These are phyloP conservation scores for Pseudococcus viburni DNA, from an alignment of 2,888 invertebrate genomes.

Conservation along the genomic window DNA sequence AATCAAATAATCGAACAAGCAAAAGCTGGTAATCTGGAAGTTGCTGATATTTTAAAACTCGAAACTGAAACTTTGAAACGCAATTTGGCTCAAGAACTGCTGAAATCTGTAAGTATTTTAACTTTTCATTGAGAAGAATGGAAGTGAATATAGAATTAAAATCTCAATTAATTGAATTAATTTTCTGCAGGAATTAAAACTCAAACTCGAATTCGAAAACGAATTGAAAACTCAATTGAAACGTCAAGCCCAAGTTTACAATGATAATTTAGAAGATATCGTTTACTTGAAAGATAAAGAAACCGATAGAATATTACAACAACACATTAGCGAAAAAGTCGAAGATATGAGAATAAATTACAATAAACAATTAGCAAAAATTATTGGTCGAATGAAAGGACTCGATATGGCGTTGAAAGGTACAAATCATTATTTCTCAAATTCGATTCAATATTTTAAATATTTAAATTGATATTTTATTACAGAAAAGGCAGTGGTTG, in stretches of 20 bases:
- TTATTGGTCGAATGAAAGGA: constrained; percentile 82
- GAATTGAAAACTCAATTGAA: constrained; percentile 85
- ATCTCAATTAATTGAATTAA: constrained; percentile 65
- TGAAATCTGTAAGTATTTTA: constrained; percentile 76
- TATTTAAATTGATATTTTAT: constrained; percentile 54
- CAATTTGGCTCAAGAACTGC: constrained; percentile 79
- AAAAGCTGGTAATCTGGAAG: constrained; percentile 75
- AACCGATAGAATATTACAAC: constrained; percentile 74
- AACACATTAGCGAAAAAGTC: constrained; percentile 79
- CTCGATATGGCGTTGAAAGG: constrained; percentile 77
- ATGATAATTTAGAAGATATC: constrained; percentile 81
- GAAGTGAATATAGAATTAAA: not conserved
- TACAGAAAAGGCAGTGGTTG: constrained; percentile 80
- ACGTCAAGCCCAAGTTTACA: constrained; percentile 88
- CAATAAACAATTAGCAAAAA: constrained; percentile 80
- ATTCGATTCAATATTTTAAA: not conserved
- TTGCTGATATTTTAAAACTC: constrained; percentile 74
- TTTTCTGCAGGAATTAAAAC: constrained; percentile 75
- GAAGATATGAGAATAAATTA: constrained; percentile 79
- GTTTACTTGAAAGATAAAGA: constrained; percentile 72
- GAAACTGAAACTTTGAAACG: constrained; percentile 81
- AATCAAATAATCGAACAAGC: constrained; percentile 78
- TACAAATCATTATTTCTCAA: constrained; percentile 53
- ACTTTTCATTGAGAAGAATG: not conserved
- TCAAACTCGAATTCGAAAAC: constrained; percentile 79